Evolutionary conservation across 2,888 invertebrate genomes (phyloP).

Genomic region (Diaphora mendica): DNA sequence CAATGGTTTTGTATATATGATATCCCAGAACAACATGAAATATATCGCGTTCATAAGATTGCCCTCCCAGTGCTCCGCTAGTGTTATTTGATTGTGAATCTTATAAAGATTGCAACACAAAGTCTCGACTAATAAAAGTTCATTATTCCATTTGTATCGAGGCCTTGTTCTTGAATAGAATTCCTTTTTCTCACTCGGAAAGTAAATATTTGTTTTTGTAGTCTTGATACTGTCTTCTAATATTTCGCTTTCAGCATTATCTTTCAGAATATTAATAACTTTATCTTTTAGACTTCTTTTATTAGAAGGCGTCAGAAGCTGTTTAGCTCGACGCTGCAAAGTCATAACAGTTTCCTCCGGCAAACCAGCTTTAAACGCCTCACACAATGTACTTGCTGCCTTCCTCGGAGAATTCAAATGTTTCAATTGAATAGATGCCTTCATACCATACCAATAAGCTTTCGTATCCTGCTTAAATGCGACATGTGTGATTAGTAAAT

Average conservation of each 20-base stretch:
- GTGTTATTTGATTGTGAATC: neutral
- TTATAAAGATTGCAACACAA: conserved; percentile 5
- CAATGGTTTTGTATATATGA: conserved; percentile 84
- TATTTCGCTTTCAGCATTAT: neutral
- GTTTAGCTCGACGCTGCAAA: neutral
- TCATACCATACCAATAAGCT: neutral
- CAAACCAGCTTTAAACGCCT: neutral
- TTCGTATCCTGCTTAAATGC: neutral
- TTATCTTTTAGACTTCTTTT: neutral
- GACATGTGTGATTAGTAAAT: neutral
- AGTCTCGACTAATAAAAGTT: neutral
- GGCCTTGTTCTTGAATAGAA: neutral
- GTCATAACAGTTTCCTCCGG: neutral
- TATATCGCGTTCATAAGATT: neutral
- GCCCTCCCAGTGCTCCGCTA: conserved; percentile 1
- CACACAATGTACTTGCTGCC: conserved; percentile 4
- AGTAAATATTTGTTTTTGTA: neutral
- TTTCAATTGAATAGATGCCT: neutral
- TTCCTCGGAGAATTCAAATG: neutral
- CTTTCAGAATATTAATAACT: neutral
- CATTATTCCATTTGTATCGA: neutral
- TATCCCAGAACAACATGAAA: conserved; percentile 87
- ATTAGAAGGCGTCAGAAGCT: too few species aligned
- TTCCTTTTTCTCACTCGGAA: neutral
- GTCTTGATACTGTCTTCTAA: neutral